Base-by-base conservation (phyloP, 2,797 vertebrate species). In the Myotis daubentonii region DNA sequence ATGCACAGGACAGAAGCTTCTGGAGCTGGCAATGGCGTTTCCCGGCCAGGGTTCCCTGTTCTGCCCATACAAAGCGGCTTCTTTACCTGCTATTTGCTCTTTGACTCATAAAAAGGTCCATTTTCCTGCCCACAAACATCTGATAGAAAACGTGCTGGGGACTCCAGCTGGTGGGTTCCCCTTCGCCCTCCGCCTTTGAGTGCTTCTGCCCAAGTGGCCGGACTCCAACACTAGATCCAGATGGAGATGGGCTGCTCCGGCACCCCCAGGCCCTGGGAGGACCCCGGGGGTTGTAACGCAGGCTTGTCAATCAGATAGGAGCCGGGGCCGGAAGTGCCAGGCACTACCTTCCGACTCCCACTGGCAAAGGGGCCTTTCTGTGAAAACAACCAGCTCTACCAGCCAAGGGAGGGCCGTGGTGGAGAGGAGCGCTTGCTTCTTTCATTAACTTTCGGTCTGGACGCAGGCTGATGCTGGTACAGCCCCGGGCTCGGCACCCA, bases 401-500 rank as follows among this genome's bases (percentile, higher is more conserved):
- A 81, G 41, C 49, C 60, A 60, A 41, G 20, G 53, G 51, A 60
- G 47, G 41, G 89, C 3, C 28, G 23, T 5, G 62, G 79, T 47
- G 4, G 76, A 81, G 76, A 91, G 36, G 36, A 78, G 25, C 0
- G 1, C 15, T 57, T 78, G 62, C 20, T 91, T 95, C 95, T 83
- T 72, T 72, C 36, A 22, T 41, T 49, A 62, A 68, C 72, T 87
- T 87, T 66, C 0, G 0, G 28, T 85, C 89, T 93, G 57, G 70
- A 95, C 62, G 36, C 55, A 30, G 80, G 17, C 41, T n/a, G 97
- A 93, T 19, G 41, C 51, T 75, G 68, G 74, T 44, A 76, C 36
- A 68, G 68, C 12, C 65, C 3, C 1, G 22, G 76, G 62, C 72
- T 87, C 70, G 88, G 49, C 38, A 88, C 17, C n/a, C 65, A 75